Percentiles rank a stretch among this genome's conserved stretches.
Evolutionary conservation across 2,888 invertebrate genomes (phyloP).

Genomic region (Drosophila stalkeri): DNA sequence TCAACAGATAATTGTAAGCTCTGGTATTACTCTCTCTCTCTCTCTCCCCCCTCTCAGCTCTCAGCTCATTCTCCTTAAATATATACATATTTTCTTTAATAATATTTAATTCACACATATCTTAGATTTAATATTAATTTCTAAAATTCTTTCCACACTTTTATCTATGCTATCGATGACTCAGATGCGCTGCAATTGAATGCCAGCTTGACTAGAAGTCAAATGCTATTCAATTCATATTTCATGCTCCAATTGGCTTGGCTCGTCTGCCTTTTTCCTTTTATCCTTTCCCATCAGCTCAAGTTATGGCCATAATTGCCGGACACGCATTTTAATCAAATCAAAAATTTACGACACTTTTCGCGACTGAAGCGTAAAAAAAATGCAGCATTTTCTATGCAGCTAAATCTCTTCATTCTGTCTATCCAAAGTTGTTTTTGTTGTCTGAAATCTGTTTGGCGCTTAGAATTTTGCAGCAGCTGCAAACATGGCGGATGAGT

Average conservation of each 20-base stretch:
- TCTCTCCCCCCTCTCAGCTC: too few relatives aligned
- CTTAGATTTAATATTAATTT: neutral
- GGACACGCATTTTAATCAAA: conserved; percentile 68
- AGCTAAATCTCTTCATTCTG: conserved; percentile 1
- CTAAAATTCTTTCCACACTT: too few relatives aligned
- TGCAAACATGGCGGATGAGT: conserved; percentile 23
- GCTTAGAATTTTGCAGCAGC: conserved; percentile 56
- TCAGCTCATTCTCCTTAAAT: too few relatives aligned
- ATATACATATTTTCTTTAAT: neutral
- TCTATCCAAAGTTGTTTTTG: conserved; percentile 5
- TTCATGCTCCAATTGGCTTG: conserved; percentile 65
- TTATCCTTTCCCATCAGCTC: neutral
- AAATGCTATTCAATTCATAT: conserved; percentile 46
- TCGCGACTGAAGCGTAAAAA: conserved; percentile 70
- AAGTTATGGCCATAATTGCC: conserved; percentile 30
- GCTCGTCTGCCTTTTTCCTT: neutral
- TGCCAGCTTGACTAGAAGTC: conserved; percentile 15
- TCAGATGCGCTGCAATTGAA: neutral
- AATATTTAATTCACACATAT: neutral
- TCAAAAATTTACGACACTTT: conserved; percentile 70
- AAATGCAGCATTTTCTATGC: conserved; percentile 40
- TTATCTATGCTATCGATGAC: too few relatives aligned
- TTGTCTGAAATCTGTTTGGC: conserved; percentile 60
- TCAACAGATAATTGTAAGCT: too few relatives aligned
- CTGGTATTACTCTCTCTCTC: too few relatives aligned